Base-by-base conservation (phyloP, 2,113 vertebrate species). In the Carassius carassius region DNA sequence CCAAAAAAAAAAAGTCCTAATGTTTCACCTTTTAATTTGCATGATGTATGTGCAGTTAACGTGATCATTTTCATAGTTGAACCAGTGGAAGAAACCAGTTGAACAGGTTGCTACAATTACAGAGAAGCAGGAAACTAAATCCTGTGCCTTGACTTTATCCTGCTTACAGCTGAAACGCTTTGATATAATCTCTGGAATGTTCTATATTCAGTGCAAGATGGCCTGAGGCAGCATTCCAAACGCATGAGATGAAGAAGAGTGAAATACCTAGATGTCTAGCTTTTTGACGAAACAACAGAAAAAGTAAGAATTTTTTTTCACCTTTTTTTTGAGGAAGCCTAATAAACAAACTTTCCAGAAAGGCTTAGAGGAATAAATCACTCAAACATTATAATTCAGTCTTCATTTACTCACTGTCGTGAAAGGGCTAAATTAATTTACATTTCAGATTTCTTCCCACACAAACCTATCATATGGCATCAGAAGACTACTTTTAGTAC, bases 41-140 rank as follows among this genome's bases (percentile, higher is more conserved):
- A 56, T 79, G 37, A 19, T 41, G 54, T 19, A 4, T 23, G n/a
- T 60, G 76, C 7, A 11, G 76, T 78, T 78, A 78, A 54, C 25
- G 1, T 32, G 44, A 25, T 37, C 51, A 85, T 69, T 80, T 72
- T 51, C 76, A 69, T 82, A 82, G 19, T 23, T 8, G 47, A 23
- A 23, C 75, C 69, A 25, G 14, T 37, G n/a, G 70, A 56, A 5
- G 49, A 74, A 86, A 88, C 87, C 32, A 60, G 87, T 82, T 77
- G 9, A 82, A 49, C 87, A 73, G 67, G 85, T 84, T 11, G 32
- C 12, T 2, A 51, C 35, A 23, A 49, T 21, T 35, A 65, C 23
- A 69, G 56, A 56, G n/a, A 80, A 79, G 82, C 78, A 77, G 25
- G 29, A 78, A 86, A 82, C 63, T 60, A 82, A 84, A 86, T 29